Base-by-base conservation (phyloP, 2,113 vertebrate species). In the Morone chrysops region DNA sequence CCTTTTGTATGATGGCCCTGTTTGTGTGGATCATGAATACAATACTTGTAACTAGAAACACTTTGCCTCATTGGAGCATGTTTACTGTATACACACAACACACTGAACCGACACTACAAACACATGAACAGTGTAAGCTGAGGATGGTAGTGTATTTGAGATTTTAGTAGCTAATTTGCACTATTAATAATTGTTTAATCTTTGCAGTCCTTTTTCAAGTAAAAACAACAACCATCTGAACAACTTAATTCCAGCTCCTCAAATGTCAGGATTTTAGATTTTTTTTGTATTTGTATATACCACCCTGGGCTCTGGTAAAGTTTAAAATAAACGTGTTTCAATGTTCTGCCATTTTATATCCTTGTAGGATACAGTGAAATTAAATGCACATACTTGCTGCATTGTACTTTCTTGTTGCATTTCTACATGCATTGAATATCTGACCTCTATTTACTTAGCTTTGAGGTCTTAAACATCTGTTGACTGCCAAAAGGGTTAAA, bases 401-500 rank as follows among this genome's bases (percentile, higher is more conserved):
- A 8, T 43, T 43, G 11, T 60, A 50, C 41, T 65, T 62, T 70
- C 20, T 31, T 51, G 41, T 65, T 75, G 57, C 36, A 54, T 59
- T 36, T n/a, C 16, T 47, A 45, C 10, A 40, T 18, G 18, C 53
- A 70, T 62, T 54, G 9, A 13, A 38, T 43, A 53, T 57, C 18
- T 47, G n/a, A 22, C 38, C 18, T 60, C 0, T 31, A n/a, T 69
- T 62, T 67, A 54, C 67, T 79, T 14, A n/a, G 22, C 57, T 47
- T 10, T 77, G 36, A 77, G 6, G 69, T 78, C 41, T 79, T 36
- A 78, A 67, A 13, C 56, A 8, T 61, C 68, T 40, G 63, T n/a
- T 70, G 50, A 57, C 38, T 47, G 45, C 14, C 68, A 65, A 61
- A 63, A 45, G 67, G 40, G 86, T 86, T 82, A 70, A 86, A 82